phyloP scores from a whole-genome alignment of 2,888 invertebrate species.

The Aspidiotus destructor region DNA sequence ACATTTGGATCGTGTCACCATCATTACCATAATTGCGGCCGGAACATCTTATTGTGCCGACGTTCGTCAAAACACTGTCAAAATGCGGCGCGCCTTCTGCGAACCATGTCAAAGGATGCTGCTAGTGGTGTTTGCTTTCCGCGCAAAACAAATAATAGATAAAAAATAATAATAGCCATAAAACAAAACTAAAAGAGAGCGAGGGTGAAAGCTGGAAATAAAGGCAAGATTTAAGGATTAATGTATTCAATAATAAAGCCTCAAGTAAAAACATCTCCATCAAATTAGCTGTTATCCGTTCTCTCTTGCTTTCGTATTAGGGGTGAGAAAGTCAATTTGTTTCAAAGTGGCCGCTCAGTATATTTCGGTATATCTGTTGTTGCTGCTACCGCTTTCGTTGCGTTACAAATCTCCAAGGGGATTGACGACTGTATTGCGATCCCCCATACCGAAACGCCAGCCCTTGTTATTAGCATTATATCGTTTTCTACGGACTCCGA shows the following conservation, averaged over 20 bases:
- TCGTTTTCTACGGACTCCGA: conserved; percentile 20
- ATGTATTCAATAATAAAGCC: conserved; percentile 34
- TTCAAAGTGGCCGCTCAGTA: conserved; percentile 34
- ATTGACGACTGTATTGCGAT: conserved; percentile 28
- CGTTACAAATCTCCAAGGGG: conserved; percentile 32
- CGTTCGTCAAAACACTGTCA: too few relatives aligned
- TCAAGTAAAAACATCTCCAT: conserved; percentile 33
- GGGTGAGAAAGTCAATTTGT: conserved; percentile 35
- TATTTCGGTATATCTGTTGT: neutral
- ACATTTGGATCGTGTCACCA: too few relatives aligned
- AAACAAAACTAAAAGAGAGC: neutral
- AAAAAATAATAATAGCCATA: conserved; percentile 12
- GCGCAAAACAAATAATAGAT: too few relatives aligned
- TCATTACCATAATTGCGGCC: too few relatives aligned
- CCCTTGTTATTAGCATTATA: conserved; percentile 33
- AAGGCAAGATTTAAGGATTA: conserved; percentile 33
- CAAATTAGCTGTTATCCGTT: conserved; percentile 33
- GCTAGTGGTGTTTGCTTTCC: too few relatives aligned
- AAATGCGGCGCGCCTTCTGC: too few relatives aligned
- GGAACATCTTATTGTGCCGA: too few relatives aligned
- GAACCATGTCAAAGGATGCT: too few relatives aligned
- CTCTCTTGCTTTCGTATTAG: conserved; percentile 31
- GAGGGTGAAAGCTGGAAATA: conserved; percentile 12
- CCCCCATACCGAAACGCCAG: conserved; percentile 29
- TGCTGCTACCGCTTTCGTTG: conserved; percentile 14